phyloP scores from a whole-genome alignment of 2,797 vertebrate species.

The Coreius guichenoti region DNA sequence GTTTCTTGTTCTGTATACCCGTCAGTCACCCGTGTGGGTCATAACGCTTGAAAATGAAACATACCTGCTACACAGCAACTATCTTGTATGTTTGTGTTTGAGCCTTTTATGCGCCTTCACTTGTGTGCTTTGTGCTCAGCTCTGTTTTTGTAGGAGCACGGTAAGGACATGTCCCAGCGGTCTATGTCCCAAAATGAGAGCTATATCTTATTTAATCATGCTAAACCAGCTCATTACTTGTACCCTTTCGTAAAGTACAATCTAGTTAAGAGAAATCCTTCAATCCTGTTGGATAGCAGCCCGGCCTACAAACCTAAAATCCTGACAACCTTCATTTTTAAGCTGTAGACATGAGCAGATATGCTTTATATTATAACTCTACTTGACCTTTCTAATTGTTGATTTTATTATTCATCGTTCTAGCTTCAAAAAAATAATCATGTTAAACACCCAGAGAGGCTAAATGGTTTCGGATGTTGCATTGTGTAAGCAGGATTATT shows the following conservation, averaged over 20 bases:
- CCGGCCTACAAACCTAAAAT: slow-evolving; percentile 65
- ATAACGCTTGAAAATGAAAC: slow-evolving; percentile 2
- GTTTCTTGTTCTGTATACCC: not conserved
- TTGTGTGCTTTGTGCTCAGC: not conserved
- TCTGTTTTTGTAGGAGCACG: not conserved
- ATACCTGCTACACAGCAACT: not conserved
- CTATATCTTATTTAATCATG: slow-evolving; percentile 75
- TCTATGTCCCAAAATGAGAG: slow-evolving; percentile 25
- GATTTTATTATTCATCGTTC: not conserved
- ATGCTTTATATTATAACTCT: slow-evolving; percentile 20
- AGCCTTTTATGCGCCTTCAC: not conserved
- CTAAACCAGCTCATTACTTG: slow-evolving; percentile 74
- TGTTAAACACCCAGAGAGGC: not conserved
- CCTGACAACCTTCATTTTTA: slow-evolving; percentile 45
- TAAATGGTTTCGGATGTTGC: not conserved
- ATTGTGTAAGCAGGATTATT: not conserved
- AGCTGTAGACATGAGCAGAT: slow-evolving; percentile 41
- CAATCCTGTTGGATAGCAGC: slow-evolving; percentile 75
- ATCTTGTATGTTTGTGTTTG: not conserved
- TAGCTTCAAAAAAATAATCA: not conserved
- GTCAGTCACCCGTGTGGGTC: not conserved
- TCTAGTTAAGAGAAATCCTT: slow-evolving; percentile 68
- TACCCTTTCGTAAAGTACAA: slow-evolving; percentile 67
- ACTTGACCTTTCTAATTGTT: not conserved
- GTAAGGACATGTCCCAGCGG: slow-evolving; percentile 18